Base-by-base conservation (phyloP, 2,888 invertebrate genomes). In the Charanyca ferruginea region DNA sequence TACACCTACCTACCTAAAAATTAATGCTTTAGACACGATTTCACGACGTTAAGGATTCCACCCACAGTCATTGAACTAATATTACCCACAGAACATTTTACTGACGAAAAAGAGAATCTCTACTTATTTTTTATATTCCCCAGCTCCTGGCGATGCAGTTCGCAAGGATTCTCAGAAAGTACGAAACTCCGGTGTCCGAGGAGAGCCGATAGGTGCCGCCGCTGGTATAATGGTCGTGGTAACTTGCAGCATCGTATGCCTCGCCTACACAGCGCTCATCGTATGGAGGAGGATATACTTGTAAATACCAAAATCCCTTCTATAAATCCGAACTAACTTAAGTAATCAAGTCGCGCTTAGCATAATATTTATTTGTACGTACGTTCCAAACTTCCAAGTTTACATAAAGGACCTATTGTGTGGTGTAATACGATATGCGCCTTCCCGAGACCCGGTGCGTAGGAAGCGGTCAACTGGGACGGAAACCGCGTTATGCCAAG, bases 241-340 rank as follows among this genome's bases (percentile, higher is more conserved):
- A 73, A 95, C 94, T 2, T 92, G 91, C 86, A 90, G 87, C 77
- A 91, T 95, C 74, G 93, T 95, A 7, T 89, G 90, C 69, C 75
- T 94, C 73, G 94, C 93, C 1, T 95, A 95, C 87, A 89, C 90
- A 16, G 87, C 89, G 0, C 92, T 95, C 63, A 87, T 95, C 48
- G 90, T 94, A 5, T 95, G 94, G 94, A 89, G 94, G 77, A 85
- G 93, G 81, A 91, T 93, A 87, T 94, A 94, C 79, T 77, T 95
- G 95, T 95, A 72, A 92, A 93, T 52, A 52, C 8, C 18, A 57
- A 44, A 73, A 47, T 8, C 25, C 35, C 18, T 53, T 71, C 28
- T 22, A 59, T 32, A 58, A 47, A 67, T 59, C 28, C 20, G 16
- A 47, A 35, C 48, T 48, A 41, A 41, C n/a, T 20, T 23, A 44